phyloP scores from a whole-genome alignment of 2,797 vertebrate genomes.

The Platalea minor region DNA sequence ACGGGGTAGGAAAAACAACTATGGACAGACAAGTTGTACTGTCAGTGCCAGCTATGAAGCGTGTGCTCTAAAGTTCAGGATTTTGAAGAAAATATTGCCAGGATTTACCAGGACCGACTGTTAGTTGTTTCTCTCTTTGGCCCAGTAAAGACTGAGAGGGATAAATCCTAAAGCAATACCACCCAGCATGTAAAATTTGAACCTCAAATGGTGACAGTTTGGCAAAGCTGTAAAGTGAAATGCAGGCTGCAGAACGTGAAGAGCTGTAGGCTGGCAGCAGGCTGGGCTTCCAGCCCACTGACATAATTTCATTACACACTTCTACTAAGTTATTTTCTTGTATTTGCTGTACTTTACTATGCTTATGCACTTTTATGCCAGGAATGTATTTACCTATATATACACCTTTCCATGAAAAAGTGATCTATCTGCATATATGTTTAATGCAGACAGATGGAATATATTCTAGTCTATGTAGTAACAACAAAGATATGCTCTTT shows the following conservation, averaged over 20 bases:
- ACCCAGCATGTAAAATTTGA: background rate
- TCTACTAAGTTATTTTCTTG: background rate
- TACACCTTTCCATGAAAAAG: background rate
- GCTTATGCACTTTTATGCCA: background rate
- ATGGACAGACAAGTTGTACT: background rate
- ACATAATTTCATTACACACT: background rate
- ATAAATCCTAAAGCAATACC: background rate
- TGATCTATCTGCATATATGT: background rate
- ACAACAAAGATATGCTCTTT: background rate
- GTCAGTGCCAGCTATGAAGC: background rate
- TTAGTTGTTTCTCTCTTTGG: background rate
- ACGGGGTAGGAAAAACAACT: background rate
- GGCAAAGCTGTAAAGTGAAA: background rate
- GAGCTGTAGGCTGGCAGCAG: background rate
- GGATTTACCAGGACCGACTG: background rate
- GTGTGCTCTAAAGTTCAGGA: background rate
- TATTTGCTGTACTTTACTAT: background rate
- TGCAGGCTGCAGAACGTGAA: background rate
- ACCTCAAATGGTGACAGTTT: background rate
- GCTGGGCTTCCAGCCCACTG: background rate
- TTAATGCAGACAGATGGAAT: background rate
- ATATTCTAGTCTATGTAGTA: background rate
- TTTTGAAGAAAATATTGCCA: background rate
- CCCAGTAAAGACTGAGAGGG: background rate
- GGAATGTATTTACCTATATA: background rate